Conservation (phyloP, 2,888 invertebrate species). For the Nymphalis polychloros region DNA sequence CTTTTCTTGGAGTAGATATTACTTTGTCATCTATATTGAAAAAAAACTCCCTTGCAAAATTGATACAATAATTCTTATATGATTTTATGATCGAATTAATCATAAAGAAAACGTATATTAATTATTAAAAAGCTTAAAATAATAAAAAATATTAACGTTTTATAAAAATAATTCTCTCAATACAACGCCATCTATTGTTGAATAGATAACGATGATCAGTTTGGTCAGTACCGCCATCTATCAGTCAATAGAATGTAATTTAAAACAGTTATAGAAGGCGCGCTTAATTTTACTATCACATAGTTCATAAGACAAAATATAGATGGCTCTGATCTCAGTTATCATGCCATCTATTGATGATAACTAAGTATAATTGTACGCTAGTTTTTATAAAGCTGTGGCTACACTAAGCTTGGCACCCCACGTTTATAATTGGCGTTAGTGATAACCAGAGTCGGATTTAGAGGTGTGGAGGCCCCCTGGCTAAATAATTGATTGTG, state of each 20-base stretch:
- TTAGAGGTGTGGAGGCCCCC: too few species aligned
- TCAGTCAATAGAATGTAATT: slow-evolving; percentile 21
- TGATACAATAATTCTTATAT: too few species aligned
- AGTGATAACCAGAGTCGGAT: too few species aligned
- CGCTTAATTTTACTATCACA: neutral
- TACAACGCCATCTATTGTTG: slow-evolving; percentile 36
- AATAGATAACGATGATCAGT: neutral
- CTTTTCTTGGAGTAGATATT: neutral
- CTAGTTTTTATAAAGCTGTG: neutral
- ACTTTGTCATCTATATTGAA: neutral
- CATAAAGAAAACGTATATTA: too few species aligned
- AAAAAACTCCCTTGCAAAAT: too few species aligned
- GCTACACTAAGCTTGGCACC: too few species aligned
- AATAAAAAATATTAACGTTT: neutral
- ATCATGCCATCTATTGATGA: neutral
- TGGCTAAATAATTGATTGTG: too few species aligned
- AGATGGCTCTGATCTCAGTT: neutral
- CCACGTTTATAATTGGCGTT: too few species aligned
- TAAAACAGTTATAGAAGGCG: slow-evolving; percentile 15
- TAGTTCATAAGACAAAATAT: neutral
- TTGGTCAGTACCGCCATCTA: slow-evolving; percentile 32
- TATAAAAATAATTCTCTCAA: neutral
- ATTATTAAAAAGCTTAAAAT: too few species aligned
- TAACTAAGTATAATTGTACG: neutral
- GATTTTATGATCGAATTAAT: too few species aligned